phyloP scores from a whole-genome alignment of 2,797 vertebrate species.

The Poeciliopsis presidionis region DNA sequence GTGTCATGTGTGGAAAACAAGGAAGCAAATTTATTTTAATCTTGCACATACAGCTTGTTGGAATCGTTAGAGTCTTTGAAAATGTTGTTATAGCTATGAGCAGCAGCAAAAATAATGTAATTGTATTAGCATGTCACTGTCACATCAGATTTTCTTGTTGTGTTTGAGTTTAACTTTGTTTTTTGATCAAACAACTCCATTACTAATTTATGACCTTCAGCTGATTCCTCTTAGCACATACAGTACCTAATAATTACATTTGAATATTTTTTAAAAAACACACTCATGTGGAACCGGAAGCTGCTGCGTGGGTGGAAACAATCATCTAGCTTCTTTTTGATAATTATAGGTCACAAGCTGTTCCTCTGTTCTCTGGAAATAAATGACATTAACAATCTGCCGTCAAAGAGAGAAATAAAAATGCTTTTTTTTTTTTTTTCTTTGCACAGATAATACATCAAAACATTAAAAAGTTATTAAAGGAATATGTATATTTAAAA shows the following conservation, averaged over 20 bases:
- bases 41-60: background rate
- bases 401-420: background rate
- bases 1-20: slow-evolving; percentile 1
- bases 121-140: background rate
- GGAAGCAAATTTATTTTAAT: background rate
- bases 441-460: background rate
- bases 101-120: background rate
- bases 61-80: background rate
- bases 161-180: background rate
- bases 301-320: slow-evolving; percentile 13
- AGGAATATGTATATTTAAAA: background rate
- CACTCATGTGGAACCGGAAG: background rate
- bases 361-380: slow-evolving; percentile 2
- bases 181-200: background rate
- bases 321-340: slow-evolving; percentile 15
- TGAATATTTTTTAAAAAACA: background rate
- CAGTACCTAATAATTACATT: background rate
- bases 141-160: background rate
- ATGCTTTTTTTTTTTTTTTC: too few species aligned
- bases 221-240: background rate
- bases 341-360: slow-evolving; percentile 7
- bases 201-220: background rate
- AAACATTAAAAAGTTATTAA: background rate
- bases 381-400: slow-evolving; percentile 6
- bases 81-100: background rate